phyloP scores from a whole-genome alignment of 2,797 vertebrate genomes.

The Gadopsis bispinosus region DNA sequence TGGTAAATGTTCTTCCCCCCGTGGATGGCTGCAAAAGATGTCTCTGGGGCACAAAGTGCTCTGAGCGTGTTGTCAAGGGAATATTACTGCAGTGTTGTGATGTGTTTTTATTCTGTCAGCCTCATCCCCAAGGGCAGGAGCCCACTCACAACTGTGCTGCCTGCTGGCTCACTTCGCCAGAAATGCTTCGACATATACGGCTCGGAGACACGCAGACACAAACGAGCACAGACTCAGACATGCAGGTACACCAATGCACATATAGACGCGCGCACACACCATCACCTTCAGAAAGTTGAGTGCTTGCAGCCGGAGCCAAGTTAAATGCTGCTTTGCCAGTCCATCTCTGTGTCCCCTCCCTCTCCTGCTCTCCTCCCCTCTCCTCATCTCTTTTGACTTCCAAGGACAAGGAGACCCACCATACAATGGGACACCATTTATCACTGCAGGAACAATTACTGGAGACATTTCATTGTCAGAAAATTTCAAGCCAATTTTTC shows the following conservation, averaged over 20 bases:
- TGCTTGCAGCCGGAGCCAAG: slow-evolving; percentile 66
- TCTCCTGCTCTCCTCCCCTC: slow-evolving; percentile 49
- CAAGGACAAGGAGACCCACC: slow-evolving; percentile 83
- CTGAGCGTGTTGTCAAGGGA: slow-evolving; percentile 75
- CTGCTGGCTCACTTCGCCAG: slow-evolving; percentile 71
- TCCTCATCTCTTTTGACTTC: slow-evolving; percentile 74
- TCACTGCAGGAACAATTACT: slow-evolving; percentile 85
- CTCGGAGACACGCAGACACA: slow-evolving; percentile 36
- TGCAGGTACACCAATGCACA: neutral
- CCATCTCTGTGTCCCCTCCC: slow-evolving; percentile 50
- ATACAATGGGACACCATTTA: slow-evolving; percentile 82
- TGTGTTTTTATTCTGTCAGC: slow-evolving; percentile 81
- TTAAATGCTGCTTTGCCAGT: slow-evolving; percentile 74
- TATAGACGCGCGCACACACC: slow-evolving; percentile 26
- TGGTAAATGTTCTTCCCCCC: slow-evolving; percentile 60
- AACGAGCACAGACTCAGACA: slow-evolving; percentile 11
- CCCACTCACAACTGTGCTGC: slow-evolving; percentile 66
- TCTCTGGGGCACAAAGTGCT: slow-evolving; percentile 74
- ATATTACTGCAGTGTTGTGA: slow-evolving; percentile 76
- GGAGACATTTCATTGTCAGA: slow-evolving; percentile 84
- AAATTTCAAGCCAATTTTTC: slow-evolving; percentile 79
- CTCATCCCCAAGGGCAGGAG: slow-evolving; percentile 71
- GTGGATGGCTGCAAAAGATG: slow-evolving; percentile 54
- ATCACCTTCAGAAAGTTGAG: slow-evolving; percentile 73
- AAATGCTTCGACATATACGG: slow-evolving; percentile 63